Conservation (phyloP, 2,113 vertebrate species). For the Podarcis muralis region DNA sequence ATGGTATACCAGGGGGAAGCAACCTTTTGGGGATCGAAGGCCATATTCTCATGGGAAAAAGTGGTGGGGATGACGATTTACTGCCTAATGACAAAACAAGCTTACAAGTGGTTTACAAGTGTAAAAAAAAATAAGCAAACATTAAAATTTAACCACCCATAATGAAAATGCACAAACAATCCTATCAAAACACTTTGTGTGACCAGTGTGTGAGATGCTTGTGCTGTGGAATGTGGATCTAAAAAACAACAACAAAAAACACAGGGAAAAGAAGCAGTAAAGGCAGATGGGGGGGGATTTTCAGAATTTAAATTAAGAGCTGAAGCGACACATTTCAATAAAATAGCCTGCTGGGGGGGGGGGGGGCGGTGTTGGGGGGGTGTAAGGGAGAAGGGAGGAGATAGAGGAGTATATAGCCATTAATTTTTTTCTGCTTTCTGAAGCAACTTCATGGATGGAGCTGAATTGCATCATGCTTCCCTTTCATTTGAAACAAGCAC, state of each 20-base stretch:
- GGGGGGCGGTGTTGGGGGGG: neutral
- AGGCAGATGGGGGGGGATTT: slow-evolving; percentile 1
- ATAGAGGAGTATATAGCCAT: neutral
- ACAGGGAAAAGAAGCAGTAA: neutral
- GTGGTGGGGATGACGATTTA: no score
- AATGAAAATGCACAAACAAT: no score
- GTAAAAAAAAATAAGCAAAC: no score
- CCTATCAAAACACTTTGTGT: slow-evolving; percentile 25
- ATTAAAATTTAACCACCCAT: no score
- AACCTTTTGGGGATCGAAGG: neutral
- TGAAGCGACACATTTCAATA: neutral
- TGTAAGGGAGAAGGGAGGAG: neutral
- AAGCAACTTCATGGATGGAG: slow-evolving; percentile 1
- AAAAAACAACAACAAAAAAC: neutral
- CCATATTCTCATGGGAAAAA: neutral
- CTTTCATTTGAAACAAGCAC: neutral
- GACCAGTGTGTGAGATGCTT: slow-evolving; percentile 56
- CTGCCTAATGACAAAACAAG: no score
- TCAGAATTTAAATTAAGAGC: slow-evolving; percentile 28
- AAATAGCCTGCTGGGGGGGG: neutral
- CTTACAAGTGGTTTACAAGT: no score
- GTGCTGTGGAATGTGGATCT: neutral
- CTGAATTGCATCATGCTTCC: neutral
- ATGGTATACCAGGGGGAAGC: neutral
- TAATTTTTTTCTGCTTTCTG: slow-evolving; percentile 24